Percentiles rank a stretch among this genome's conserved stretches.
Evolutionary conservation across 2,113 vertebrate species (phyloP).

Genomic region (Callithrix jacchus): DNA sequence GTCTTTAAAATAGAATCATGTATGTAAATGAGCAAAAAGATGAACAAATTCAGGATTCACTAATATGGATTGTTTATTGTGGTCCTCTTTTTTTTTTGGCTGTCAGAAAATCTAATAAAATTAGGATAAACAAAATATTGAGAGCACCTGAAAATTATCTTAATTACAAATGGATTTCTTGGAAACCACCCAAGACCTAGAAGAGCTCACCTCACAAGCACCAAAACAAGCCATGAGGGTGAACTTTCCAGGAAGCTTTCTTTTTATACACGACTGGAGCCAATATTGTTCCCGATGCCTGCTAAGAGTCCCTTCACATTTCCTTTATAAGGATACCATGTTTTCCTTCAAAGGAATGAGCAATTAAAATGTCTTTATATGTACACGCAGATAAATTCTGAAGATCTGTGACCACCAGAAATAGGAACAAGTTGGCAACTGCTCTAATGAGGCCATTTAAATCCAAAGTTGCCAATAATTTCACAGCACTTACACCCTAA

Average conservation of each 20-base stretch:
- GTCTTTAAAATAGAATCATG: neutral
- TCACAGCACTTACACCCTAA: neutral
- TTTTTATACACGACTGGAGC: neutral
- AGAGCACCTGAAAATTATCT: neutral
- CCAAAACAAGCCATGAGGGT: neutral
- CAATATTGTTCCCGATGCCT: neutral
- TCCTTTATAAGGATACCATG: neutral
- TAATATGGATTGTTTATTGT: too few species aligned
- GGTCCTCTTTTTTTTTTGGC: neutral
- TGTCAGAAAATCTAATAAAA: neutral
- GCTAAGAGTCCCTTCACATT: neutral
- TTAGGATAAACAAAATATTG: neutral
- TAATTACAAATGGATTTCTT: constrained; percentile 42
- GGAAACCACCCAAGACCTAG: constrained; percentile 6
- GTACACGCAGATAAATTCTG: neutral
- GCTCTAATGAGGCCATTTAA: neutral
- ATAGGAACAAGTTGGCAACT: accelerated
- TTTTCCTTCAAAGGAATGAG: neutral
- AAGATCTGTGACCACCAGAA: neutral
- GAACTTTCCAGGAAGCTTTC: constrained; percentile 5
- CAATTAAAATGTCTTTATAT: neutral
- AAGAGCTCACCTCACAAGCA: neutral
- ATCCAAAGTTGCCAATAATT: accelerated
- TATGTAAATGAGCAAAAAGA: neutral
- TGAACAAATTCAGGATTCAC: neutral